phyloP scores from a whole-genome alignment of 2,888 invertebrate species.

The Silvanus unidentatus region DNA sequence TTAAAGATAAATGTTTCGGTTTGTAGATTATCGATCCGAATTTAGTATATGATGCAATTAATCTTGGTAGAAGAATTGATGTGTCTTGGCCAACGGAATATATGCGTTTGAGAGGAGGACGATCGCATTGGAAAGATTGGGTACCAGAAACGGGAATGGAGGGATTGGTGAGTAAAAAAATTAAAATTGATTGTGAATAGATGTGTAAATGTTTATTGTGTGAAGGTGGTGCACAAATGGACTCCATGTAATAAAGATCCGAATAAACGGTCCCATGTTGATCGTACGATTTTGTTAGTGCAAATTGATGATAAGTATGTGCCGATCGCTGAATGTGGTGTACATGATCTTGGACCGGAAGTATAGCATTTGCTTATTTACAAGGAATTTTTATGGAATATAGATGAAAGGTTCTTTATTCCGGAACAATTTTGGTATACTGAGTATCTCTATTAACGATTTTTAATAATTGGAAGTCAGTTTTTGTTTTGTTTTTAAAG shows the following conservation, averaged over 20 bases:
- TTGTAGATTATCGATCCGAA: slow-evolving; percentile 57
- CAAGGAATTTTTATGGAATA: not conserved
- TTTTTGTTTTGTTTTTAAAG: not conserved
- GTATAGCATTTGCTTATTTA: slow-evolving; percentile 24
- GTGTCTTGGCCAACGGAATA: slow-evolving; percentile 94
- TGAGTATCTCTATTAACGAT: not conserved
- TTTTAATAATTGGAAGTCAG: not conserved
- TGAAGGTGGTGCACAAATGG: slow-evolving; percentile 87
- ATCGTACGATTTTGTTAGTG: slow-evolving; percentile 85
- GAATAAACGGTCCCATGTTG: slow-evolving; percentile 82
- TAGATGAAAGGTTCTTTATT: not conserved
- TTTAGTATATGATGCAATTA: slow-evolving; percentile 85
- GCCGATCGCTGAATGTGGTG: slow-evolving; percentile 86
- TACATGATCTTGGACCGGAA: slow-evolving; percentile 70
- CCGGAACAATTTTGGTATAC: not conserved
- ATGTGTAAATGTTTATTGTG: not conserved
- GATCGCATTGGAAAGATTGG: slow-evolving; percentile 88
- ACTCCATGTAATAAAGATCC: slow-evolving; percentile 87
- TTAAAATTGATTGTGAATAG: too few relatives aligned
- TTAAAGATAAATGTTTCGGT: not conserved
- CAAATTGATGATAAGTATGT: slow-evolving; percentile 90
- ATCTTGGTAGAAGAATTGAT: slow-evolving; percentile 82
- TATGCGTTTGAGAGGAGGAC: slow-evolving; percentile 80
- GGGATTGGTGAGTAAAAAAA: slow-evolving; percentile 69
- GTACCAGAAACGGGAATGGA: slow-evolving; percentile 87